phyloP scores from a whole-genome alignment of 2,888 invertebrate genomes.

The Isotomurus palustris region DNA sequence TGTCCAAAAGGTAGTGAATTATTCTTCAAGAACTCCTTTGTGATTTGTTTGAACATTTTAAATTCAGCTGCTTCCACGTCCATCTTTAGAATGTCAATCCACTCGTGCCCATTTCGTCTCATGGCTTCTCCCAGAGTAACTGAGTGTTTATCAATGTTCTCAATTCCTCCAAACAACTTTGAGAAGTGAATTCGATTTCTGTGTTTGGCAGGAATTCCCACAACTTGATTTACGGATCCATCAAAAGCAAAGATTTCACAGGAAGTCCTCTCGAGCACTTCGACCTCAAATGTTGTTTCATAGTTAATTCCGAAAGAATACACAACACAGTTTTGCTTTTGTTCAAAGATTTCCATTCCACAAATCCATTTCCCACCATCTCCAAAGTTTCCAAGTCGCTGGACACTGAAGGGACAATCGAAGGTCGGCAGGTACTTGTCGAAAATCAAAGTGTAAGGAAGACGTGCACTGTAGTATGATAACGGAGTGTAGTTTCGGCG shows the following conservation, averaged over 20 bases:
- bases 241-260: slow-evolving; percentile 25
- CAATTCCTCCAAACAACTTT: background rate
- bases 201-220: slow-evolving; percentile 1
- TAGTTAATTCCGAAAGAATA: slow-evolving; percentile 27
- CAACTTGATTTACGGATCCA: slow-evolving; percentile 15
- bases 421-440: no score
- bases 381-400: slow-evolving; percentile 22
- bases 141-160: background rate
- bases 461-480: no score
- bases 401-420: slow-evolving; percentile 21
- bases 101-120: slow-evolving; percentile 20
- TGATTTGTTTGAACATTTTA: slow-evolving; percentile 14
- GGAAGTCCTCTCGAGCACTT: slow-evolving; percentile 18
- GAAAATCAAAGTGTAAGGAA: no score
- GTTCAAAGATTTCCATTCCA: slow-evolving; percentile 14
- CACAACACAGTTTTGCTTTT: slow-evolving; percentile 18
- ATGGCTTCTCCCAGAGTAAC: background rate
- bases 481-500: no score
- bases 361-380: slow-evolving; percentile 28
- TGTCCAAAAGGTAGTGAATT: slow-evolving; percentile 27
- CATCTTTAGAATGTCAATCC: slow-evolving; percentile 28
- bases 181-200: slow-evolving; percentile 16
- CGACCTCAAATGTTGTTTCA: slow-evolving; percentile 23
- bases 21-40: slow-evolving; percentile 11
- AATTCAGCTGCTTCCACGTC: slow-evolving; percentile 30